Conservation (phyloP, 2,113 vertebrate species). For the Dicerorhinus sumatrensis region DNA sequence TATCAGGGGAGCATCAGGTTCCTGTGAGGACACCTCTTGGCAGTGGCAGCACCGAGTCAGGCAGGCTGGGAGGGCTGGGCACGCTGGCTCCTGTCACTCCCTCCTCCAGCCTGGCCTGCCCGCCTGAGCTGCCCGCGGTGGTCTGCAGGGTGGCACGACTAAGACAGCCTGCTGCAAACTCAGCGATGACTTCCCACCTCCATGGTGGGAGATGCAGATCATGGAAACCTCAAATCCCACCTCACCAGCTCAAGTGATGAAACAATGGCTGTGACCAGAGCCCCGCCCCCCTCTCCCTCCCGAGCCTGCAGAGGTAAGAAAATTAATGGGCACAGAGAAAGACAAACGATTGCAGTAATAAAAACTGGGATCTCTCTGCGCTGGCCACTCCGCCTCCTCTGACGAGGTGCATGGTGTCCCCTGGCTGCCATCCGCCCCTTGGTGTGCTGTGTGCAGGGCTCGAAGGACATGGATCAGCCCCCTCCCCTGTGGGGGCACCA, state of each 20-base stretch:
- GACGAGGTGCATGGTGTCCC: conserved; percentile 60
- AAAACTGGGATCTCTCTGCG: conserved; percentile 72
- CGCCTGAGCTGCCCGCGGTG: neutral
- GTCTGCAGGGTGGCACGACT: accelerated
- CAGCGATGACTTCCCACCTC: accelerated
- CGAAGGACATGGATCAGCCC: conserved; percentile 50
- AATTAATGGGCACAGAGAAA: conserved; percentile 36
- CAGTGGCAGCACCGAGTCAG: accelerated
- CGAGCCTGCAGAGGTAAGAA: conserved; percentile 51
- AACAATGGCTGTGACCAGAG: conserved; percentile 19
- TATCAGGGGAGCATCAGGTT: neutral
- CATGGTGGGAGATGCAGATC: accelerated
- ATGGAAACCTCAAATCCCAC: conserved; percentile 65
- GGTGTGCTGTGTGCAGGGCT: neutral
- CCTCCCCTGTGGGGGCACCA: neutral
- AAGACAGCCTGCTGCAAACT: neutral
- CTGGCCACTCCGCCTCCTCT: conserved; percentile 44
- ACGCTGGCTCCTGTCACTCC: neutral
- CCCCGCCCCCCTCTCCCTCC: neutral
- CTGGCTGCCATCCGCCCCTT: neutral
- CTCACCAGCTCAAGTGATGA: neutral
- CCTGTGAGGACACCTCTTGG: neutral
- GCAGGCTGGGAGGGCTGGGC: neutral
- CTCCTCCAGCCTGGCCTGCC: accelerated
- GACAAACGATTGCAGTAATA: conserved; percentile 63